Evolutionary conservation across 2,113 vertebrate genomes (phyloP).

Genomic region (Hippocampus guttulatus): DNA sequence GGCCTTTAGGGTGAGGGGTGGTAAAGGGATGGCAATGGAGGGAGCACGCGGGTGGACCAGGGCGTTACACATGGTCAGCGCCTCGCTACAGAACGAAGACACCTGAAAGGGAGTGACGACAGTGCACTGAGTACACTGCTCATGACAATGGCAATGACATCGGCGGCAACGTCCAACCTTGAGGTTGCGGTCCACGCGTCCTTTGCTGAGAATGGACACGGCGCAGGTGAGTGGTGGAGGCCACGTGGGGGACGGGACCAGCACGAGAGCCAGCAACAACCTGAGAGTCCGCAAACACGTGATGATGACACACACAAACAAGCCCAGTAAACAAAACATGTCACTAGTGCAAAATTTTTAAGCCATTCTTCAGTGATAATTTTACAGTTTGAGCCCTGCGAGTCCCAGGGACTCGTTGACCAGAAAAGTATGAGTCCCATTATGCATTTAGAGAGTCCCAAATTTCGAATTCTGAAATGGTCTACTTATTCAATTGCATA

Average conservation of each 20-base stretch:
- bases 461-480: no score
- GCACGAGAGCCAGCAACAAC: conserved; percentile 77
- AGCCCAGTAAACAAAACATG: neutral
- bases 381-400: no score
- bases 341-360: no score
- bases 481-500: no score
- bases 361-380: no score
- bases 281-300: conserved; percentile 23
- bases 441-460: no score
- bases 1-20: conserved; percentile 68
- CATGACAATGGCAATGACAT: neutral
- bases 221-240: conserved; percentile 81
- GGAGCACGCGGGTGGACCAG: conserved; percentile 81
- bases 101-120: conserved; percentile 65
- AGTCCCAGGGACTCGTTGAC: no score
- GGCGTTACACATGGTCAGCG: conserved; percentile 77
- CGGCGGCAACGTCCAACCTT: conserved; percentile 59
- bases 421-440: no score
- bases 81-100: conserved; percentile 81
- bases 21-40: conserved; percentile 72
- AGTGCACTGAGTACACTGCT: neutral
- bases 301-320: neutral
- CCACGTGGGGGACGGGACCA: conserved; percentile 78
- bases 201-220: conserved; percentile 77
- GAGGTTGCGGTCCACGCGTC: conserved; percentile 73